Evolutionary conservation across 2,888 invertebrate species (phyloP).

Genomic region (Cremastobaeus sp.): DNA sequence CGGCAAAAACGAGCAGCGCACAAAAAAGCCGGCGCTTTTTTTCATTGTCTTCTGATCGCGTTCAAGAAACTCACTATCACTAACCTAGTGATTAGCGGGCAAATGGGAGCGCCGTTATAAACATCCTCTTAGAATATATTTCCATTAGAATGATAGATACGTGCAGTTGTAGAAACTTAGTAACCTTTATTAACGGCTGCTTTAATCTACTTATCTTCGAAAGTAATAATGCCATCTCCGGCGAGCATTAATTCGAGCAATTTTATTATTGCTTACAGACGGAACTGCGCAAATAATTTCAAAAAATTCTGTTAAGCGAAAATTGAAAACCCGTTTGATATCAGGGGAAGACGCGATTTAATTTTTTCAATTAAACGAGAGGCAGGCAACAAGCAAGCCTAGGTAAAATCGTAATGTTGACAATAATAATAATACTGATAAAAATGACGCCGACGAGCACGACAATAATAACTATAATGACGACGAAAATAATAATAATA

Average conservation of each 20-base stretch:
- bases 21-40: too few relatives aligned
- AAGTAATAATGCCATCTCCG: slow-evolving; percentile 58
- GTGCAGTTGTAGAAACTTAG: slow-evolving; percentile 57
- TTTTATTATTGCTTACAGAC: slow-evolving; percentile 57
- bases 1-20: too few relatives aligned
- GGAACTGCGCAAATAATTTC: slow-evolving; percentile 54
- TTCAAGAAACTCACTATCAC: slow-evolving; percentile 65
- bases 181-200: slow-evolving; percentile 61
- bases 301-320: slow-evolving; percentile 50
- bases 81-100: slow-evolving; percentile 69
- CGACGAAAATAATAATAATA: slow-evolving; percentile 65
- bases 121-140: slow-evolving; percentile 61
- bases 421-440: slow-evolving; percentile 31
- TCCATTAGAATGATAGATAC: slow-evolving; percentile 60
- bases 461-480: slow-evolving; percentile 43
- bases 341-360: slow-evolving; percentile 15
- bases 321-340: slow-evolving; percentile 50
- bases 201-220: slow-evolving; percentile 59
- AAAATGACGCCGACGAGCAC: slow-evolving; percentile 35
- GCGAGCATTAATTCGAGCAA: slow-evolving; percentile 55
- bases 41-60: slow-evolving; percentile 41
- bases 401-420: slow-evolving; percentile 40
- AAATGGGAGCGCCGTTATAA: slow-evolving; percentile 62
- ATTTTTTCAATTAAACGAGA: slow-evolving; percentile 54
- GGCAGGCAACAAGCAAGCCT: slow-evolving; percentile 42